Base-by-base conservation (phyloP, 2,113 vertebrate species). In the Lepus europaeus region DNA sequence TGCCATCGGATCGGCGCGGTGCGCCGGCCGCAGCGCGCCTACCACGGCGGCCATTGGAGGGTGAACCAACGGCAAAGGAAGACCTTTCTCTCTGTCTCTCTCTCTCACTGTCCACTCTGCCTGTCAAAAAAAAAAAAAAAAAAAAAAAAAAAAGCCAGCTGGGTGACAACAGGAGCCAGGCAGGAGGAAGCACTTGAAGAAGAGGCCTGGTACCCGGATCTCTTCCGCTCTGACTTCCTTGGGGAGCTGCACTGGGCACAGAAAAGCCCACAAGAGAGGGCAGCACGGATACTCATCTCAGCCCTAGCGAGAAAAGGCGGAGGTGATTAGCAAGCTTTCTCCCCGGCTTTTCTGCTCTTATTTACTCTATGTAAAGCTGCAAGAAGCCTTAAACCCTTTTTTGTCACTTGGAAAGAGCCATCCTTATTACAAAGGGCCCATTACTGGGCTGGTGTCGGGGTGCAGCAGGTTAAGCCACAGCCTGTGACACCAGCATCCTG, bases 161-260 rank as follows among this genome's bases (percentile, higher is more conserved):
- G 76, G 22, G 51, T n/a, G 70, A 80, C 76, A 79, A 73, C 25
- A 16, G 64, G 36, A 69, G 22, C 56, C 77, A 66, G 16, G 70
- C 59, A 29, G 53, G 16, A 66, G 33, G 53, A 90, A 90, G 45
- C 89, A 56, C 59, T 66, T 53, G 68, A 81, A 49, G 59, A 39
- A 90, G 85, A 85, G 72, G 80, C 27, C 69, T 64, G 29, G 1
- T 56, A 63, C 20, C 49, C 87, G 19, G 59, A 10, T n/a, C 68
- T 79, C 45, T 74, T 73, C 72, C n/a, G n/a, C 59, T 88, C 88
- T 63, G 84, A 87, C 63, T 86, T 93, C 70, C 88, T 85, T 6
- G 0, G 89, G 85, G 51, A 74, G 17, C 51, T 20, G n/a, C 51
- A 53, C 64, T 78, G 51, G 63, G 22, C 76, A 63, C 59, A 63